phyloP scores from a whole-genome alignment of 1,140 invertebrate species.

The Zaprionus vittiger region DNA sequence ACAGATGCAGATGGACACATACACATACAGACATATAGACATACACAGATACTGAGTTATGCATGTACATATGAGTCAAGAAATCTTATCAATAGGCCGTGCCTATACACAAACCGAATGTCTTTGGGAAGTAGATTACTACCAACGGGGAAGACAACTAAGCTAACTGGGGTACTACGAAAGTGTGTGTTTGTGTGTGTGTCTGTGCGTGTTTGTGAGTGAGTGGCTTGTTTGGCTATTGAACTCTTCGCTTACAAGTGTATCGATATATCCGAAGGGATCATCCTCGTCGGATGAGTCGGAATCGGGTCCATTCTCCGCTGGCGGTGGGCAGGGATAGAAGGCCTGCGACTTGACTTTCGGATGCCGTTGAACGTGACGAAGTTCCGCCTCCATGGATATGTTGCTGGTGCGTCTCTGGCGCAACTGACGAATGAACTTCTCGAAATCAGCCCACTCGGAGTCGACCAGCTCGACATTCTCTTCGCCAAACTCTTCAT shows the following conservation, averaged over 20 bases:
- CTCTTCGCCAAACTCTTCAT: conserved; percentile 84
- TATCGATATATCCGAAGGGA: conserved; percentile 87
- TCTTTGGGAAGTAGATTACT: conserved; percentile 31
- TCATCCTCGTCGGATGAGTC: conserved; percentile 85
- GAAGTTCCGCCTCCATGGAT: conserved; percentile 85
- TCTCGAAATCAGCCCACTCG: conserved; percentile 84
- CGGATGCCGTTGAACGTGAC: conserved; percentile 84
- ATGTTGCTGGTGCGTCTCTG: conserved; percentile 86
- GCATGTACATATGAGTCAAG: neutral
- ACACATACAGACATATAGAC: neutral
- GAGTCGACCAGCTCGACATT: conserved; percentile 84
- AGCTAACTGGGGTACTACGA: neutral
- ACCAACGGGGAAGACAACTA: conserved; percentile 4
- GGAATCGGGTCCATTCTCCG: conserved; percentile 85
- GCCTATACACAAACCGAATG: neutral
- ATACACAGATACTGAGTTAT: neutral
- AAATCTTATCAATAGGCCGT: conserved; percentile 40
- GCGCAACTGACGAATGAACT: conserved; percentile 85
- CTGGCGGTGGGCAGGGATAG: conserved; percentile 88
- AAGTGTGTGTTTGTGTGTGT: neutral
- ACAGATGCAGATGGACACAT: neutral
- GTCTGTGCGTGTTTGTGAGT: neutral
- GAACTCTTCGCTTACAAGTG: conserved; percentile 85
- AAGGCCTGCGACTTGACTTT: conserved; percentile 86
- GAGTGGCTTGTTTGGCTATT: conserved; percentile 1